Evolutionary conservation across 2,888 invertebrate species (phyloP), one percentile per base, ranked within the genome.

Genomic region (Drosophila birchii): DNA sequence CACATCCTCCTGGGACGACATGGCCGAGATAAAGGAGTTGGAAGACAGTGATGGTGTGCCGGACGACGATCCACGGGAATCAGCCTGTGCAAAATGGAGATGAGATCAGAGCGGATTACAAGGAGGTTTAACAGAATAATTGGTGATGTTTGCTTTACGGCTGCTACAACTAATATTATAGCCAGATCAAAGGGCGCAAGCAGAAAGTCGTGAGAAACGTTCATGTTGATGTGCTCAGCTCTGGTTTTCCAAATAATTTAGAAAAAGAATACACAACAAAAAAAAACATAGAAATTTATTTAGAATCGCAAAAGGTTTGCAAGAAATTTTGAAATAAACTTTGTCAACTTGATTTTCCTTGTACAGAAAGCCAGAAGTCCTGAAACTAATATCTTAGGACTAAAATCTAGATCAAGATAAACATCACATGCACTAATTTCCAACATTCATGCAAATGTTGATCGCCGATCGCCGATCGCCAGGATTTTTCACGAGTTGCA

Each of bases 1-100:
- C 92, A 97, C 95, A 90, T 98, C 98, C 93, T 98, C 98, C 91
- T 98, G 98, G 14, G 97, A 98, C 1, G 97, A 98, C 78, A 97
- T 95, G 5, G 98, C 98, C 0, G 98, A 98, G 81, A 96, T 97
- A 83, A 97, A 97, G 0, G 97, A 97, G 2, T 95, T 96, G 32
- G 96, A 96, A 0, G 97, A 97, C 20, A 97, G 94, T 1, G 96
- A 97, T 43, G 95, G 95, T 34, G 95, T 95, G 88, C 96, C 97
- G 0, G 96, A 96, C 16, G 96, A 96, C 0, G 95, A 94, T 14
- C 84, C 91, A 32, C 93, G 91, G 8, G 94, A 90, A 55, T 93
- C 92, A n/a, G 92, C 92, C 92, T 92, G 78, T 92, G 75, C 69
- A 62, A 66, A 75, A 75, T 62, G 75, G 60, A 80, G 59, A 78